Conservation (phyloP, 2,888 invertebrate genomes). For the Vanessa cardui region DNA sequence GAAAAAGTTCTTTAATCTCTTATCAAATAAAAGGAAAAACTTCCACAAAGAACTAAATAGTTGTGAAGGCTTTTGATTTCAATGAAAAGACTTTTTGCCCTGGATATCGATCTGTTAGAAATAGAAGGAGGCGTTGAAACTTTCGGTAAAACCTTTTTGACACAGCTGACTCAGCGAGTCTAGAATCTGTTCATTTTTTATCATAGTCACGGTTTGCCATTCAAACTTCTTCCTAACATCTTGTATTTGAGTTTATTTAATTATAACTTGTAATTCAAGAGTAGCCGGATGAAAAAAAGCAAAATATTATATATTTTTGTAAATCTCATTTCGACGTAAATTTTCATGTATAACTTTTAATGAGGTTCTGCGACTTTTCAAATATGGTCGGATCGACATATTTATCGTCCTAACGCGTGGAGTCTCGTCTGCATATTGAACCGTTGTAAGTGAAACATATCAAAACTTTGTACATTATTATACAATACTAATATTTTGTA, state of each 20-base stretch:
- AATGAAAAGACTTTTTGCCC: constrained; percentile 19
- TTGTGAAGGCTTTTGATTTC: constrained; percentile 19
- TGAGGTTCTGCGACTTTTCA: not conserved
- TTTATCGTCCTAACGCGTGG: no score
- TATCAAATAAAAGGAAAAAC: not conserved
- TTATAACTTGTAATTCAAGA: constrained; percentile 1
- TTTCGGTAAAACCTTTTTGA: constrained; percentile 32
- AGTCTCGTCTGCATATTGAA: no score
- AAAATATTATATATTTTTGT: not conserved
- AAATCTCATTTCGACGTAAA: constrained; percentile 5
- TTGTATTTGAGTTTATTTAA: not conserved
- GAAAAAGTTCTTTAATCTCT: not conserved
- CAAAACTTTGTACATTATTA: no score
- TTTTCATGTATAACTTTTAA: constrained; percentile 7
- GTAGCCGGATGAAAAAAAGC: not conserved
- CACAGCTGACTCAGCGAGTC: constrained; percentile 13
- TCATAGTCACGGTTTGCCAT: constrained; percentile 9
- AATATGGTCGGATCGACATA: no score
- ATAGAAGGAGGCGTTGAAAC: constrained; percentile 28
- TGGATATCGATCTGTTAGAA: constrained; percentile 23
- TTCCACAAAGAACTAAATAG: constrained; percentile 4
- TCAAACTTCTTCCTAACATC: not conserved
- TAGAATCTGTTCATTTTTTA: constrained; percentile 12
- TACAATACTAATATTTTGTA: no score
- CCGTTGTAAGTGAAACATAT: no score